phyloP scores from a whole-genome alignment of 2,113 vertebrate genomes.

The Phalacrocorax brasilianus region DNA sequence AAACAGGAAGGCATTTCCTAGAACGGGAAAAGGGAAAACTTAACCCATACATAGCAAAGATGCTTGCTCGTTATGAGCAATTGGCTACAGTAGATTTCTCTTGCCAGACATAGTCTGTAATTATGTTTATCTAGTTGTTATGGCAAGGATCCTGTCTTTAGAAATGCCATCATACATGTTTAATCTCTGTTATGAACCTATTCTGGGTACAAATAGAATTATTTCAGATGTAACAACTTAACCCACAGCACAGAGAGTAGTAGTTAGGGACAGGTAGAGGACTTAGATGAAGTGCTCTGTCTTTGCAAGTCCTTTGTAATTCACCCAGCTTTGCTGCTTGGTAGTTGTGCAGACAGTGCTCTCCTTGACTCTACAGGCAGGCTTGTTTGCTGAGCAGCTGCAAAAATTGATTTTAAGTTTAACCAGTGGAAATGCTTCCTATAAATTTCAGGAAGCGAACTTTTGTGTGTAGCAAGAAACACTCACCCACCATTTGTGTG shows the following conservation, averaged over 20 bases:
- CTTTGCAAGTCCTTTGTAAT: not conserved
- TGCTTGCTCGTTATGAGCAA: not conserved
- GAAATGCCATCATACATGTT: not conserved
- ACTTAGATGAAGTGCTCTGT: not conserved
- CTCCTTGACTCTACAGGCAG: not conserved
- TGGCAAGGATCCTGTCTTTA: not conserved
- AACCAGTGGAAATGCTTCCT: not conserved
- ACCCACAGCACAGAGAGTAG: not conserved
- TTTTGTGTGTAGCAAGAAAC: not conserved
- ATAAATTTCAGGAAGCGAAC: not conserved
- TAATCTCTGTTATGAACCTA: not conserved
- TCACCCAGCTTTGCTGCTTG: not conserved
- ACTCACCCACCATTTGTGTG: rapidly evolving
- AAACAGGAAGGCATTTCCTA: not conserved
- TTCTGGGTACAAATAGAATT: not conserved
- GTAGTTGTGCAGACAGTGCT: rapidly evolving
- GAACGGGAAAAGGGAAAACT: not conserved
- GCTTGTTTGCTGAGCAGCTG: not conserved
- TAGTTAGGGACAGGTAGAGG: not conserved
- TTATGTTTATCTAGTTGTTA: not conserved
- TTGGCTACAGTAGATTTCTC: not conserved
- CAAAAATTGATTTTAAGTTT: not conserved
- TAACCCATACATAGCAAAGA: not conserved
- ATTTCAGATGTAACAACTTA: not conserved
- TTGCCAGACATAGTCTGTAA: not conserved